Conservation (phyloP, 2,113 vertebrate genomes). For the Eurystomus gularis region DNA sequence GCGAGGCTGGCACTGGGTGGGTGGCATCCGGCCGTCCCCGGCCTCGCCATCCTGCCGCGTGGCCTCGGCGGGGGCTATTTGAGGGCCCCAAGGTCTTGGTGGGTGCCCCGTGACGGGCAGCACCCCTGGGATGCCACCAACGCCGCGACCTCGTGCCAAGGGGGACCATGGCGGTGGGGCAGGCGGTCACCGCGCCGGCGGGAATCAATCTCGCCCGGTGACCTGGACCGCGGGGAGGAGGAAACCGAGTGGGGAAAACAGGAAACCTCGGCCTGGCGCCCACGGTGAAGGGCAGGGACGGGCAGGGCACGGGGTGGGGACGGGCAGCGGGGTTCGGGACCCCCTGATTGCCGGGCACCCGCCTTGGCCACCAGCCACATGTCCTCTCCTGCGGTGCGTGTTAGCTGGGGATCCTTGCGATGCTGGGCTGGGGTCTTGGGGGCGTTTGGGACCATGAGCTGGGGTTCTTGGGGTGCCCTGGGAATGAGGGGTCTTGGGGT, state of each 20-base stretch:
- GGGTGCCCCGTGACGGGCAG: not conserved
- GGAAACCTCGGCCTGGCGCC: constrained; percentile 13
- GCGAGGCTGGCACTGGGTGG: not conserved
- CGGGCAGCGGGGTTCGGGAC: not conserved
- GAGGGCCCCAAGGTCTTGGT: rapidly evolving
- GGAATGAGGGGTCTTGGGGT: not conserved
- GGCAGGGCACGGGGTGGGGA: not conserved
- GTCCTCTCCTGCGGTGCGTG: rapidly evolving
- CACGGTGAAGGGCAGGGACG: not conserved
- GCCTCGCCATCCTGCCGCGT: not conserved
- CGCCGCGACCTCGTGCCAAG: rapidly evolving
- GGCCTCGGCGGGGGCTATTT: not conserved
- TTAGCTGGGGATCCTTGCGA: not conserved
- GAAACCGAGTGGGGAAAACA: constrained; percentile 46
- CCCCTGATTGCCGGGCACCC: not conserved
- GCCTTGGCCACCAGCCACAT: rapidly evolving
- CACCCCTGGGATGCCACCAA: not conserved
- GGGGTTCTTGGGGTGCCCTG: not conserved
- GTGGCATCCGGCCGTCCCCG: not conserved
- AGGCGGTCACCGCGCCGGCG: not conserved
- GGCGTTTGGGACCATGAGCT: too few species aligned
- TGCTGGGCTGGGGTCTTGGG: not conserved
- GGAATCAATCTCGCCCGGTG: not conserved
- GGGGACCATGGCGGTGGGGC: rapidly evolving
- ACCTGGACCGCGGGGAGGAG: not conserved